These are phyloP conservation scores for Camelus dromedarius DNA, from an alignment of 2,113 vertebrate genomes.

Conservation along the genomic window DNA sequence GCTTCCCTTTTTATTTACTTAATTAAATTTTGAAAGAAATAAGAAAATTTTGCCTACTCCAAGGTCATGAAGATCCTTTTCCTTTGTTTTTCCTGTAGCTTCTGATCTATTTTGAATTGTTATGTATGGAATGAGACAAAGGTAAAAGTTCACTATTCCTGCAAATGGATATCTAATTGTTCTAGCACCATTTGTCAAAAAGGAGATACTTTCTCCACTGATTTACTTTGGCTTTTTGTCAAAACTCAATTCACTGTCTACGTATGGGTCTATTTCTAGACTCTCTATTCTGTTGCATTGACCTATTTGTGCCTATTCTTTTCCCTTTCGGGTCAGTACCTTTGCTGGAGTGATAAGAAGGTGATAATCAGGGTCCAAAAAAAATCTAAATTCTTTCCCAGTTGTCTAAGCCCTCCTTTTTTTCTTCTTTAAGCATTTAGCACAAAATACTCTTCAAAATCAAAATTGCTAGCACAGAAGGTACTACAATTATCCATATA, in stretches of 20 bases:
- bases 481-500: neutral
- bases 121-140: neutral
- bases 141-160: neutral
- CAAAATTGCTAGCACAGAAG: conserved; percentile 12
- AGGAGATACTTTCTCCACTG: neutral
- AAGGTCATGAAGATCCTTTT: neutral
- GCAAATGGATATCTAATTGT: conserved; percentile 9
- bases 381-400: neutral
- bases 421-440: conserved; percentile 5
- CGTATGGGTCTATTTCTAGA: neutral
- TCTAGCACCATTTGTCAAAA: neutral
- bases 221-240: conserved; percentile 27
- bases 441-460: conserved; percentile 45
- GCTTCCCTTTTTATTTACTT: conserved; percentile 30
- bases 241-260: conserved; percentile 2
- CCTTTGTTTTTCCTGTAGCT: conserved; percentile 27
- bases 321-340: neutral
- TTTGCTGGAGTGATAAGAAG: neutral
- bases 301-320: neutral
- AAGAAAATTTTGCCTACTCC: neutral
- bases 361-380: neutral
- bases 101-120: conserved; percentile 16
- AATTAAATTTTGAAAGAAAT: neutral
- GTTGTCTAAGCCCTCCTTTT: neutral
- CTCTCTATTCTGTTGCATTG: neutral